Evolutionary conservation across 1,140 invertebrate genomes (phyloP).

Genomic region (Cephus cinctus): DNA sequence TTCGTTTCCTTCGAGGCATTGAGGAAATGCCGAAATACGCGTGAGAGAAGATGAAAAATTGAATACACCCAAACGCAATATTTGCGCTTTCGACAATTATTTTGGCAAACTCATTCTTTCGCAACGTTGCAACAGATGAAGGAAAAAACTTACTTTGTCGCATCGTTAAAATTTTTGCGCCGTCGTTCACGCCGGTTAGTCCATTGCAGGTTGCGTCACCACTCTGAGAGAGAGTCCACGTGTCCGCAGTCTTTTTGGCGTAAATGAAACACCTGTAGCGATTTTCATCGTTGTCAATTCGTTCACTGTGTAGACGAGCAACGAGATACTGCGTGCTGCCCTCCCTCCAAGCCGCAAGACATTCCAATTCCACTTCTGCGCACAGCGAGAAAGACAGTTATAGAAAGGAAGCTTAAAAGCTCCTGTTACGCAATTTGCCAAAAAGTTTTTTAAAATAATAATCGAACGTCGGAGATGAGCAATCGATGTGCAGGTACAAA

Average conservation of each 20-base stretch:
- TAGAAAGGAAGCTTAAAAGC: no score
- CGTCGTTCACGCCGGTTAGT: constrained; percentile 64
- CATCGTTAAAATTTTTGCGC: constrained; percentile 64
- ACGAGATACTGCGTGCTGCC: constrained; percentile 79
- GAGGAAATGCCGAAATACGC: no score
- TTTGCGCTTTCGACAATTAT: no score
- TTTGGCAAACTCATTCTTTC: no score
- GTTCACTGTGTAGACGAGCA: constrained; percentile 60
- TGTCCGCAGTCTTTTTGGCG: constrained; percentile 50
- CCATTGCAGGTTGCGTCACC: constrained; percentile 82
- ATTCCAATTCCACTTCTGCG: constrained; percentile 78
- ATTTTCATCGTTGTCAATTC: constrained; percentile 60
- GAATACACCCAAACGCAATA: no score
- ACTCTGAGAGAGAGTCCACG: constrained; percentile 68
- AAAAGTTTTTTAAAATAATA: not conserved
- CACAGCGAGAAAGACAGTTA: no score
- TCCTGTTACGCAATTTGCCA: no score
- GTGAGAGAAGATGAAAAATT: no score
- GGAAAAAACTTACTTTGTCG: constrained; percentile 60
- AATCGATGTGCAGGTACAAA: no score
- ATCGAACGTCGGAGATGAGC: no score
- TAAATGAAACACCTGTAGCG: constrained; percentile 72
- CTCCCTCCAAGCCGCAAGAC: constrained; percentile 83
- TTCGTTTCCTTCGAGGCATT: no score
- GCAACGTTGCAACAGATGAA: no score